phyloP scores from a whole-genome alignment of 2,888 invertebrate genomes.

The Andricus curvator region DNA sequence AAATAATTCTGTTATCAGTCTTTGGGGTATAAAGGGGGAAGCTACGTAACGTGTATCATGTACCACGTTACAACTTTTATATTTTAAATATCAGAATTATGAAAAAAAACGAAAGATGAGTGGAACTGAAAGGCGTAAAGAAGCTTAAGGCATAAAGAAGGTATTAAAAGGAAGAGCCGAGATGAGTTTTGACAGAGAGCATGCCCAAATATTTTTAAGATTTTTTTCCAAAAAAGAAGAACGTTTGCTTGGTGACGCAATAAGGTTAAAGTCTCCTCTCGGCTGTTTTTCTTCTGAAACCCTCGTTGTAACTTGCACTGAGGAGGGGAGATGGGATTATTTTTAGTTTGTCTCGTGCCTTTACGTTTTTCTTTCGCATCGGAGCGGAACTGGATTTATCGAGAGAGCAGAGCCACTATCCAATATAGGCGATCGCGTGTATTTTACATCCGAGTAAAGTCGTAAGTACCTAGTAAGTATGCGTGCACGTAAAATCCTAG shows the following conservation, averaged over 20 bases:
- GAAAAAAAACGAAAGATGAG: not conserved
- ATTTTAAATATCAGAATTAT: not conserved
- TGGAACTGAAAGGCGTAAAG: not conserved
- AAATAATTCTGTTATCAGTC: too few species aligned
- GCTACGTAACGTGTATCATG: too few species aligned
- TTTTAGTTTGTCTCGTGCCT: constrained; percentile 41
- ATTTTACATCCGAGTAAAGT: constrained; percentile 22
- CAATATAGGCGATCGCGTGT: constrained; percentile 13
- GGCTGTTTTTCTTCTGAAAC: constrained; percentile 29
- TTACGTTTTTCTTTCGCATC: constrained; percentile 24
- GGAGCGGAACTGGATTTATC: constrained; percentile 30
- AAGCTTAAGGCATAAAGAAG: not conserved
- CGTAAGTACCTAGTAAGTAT: constrained; percentile 42
- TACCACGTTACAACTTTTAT: not conserved
- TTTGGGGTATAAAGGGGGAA: too few species aligned
- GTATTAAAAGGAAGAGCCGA: not conserved
- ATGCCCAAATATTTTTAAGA: constrained; percentile 20
- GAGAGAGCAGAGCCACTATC: constrained; percentile 14
- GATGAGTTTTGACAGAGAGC: constrained; percentile 14
- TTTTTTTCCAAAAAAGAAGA: not conserved
- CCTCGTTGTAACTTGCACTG: constrained; percentile 22
- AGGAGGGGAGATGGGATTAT: constrained; percentile 27
- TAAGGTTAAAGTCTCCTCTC: constrained; percentile 31
- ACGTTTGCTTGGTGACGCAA: constrained; percentile 17
- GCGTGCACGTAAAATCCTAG: constrained; percentile 47